Base-by-base conservation (phyloP, 64 coral and sea anemone species). In the Trachythela sp. region DNA sequence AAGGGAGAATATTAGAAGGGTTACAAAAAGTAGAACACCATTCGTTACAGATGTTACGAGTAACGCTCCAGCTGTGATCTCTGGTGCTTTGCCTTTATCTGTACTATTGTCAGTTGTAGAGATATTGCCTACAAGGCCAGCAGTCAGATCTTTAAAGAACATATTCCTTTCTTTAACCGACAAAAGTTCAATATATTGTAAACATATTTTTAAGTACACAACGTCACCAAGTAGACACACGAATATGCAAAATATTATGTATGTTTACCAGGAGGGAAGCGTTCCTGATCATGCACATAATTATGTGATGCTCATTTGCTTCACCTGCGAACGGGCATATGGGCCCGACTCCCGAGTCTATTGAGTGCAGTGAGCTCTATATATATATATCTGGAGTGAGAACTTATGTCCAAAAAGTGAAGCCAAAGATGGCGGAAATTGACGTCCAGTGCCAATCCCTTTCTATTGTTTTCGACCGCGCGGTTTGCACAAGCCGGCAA, bases 11-110 rank as follows among this genome's bases (percentile, higher is more conserved):
- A 80, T 80, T 22, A 80, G 8, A 39, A 39, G 31, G 34, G 75
- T 80, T 8, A 36, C 8, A 36, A 80, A 4, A 30, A 80, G 75
- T 17, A 80, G 75, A 80, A 80, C 31, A 9, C 75, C 75, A 80
- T 80, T 80, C 35, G 75, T 80, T 34, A 80, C 75, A 80, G 75
- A 80, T 35, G 75, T 80, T 20, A 80, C 75, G 3, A 80, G 9
- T 30, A 80, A 80, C 0, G 75, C 75, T 35, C 35, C 35, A 13
- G 75, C 75, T 13, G 9, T 80, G 6, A 39, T 14, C 30, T 80
- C 75, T 37, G 37, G 75, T 37, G 33, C 75, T 22, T 80, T 80
- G 26, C 33, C 37, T 37, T 37, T 9, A 29, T 80, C 30, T 4
- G 31, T 80, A 64, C 26, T 64, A 18, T 64, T 64, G 22, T 1